Evolutionary conservation across 2,888 invertebrate genomes (phyloP), one percentile per base, ranked within the genome.

Genomic region (Cheilosia soror): DNA sequence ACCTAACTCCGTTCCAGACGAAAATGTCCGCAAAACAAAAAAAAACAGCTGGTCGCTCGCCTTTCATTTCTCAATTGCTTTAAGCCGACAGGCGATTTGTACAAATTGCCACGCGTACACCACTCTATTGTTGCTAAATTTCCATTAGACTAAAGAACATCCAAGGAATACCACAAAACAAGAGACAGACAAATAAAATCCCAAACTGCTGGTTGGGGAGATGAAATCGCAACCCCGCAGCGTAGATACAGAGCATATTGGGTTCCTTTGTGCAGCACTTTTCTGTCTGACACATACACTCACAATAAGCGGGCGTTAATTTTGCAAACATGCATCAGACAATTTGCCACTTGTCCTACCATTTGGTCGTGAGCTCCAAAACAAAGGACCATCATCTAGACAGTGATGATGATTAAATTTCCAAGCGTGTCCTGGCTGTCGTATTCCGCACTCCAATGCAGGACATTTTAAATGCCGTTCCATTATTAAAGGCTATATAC

Each of bases 71-170:
- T 42, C 40, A 71, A 79, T 72, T 65, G 65, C 65, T 72, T 58
- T 79, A 33, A 42, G 15, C 65, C 65, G 51, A n/a, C 20, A 65
- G 71, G 27, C 57, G 47, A 42, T 57, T 78, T 78, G 58, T 65
- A 25, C 42, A 49, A 78, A 31, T 78, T 63, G 40, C 55, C 65
- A 9, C 29, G 62, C 49, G 37, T n/a, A 58, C 1, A 9, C 11
- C 31, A 40, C 40, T 53, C 58, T 60, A 68, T 60, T 60, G 68
- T 77, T 29, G 68, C 31, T 60, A 15, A 77, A 44, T 69, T 60
- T 62, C 53, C 55, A 62, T 55, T 68, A 55, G 37, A 42, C 57
- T 20, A 58, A 65, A 65, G 33, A 44, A 60, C 51, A 37, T 29
- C 55, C 37, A 47, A 68, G 33, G 31, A 27, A 11, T 7, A 31